Evolutionary conservation across 2,888 invertebrate genomes (phyloP), one percentile per base, ranked within the genome.

Genomic region (Tenthredo amoena): DNA sequence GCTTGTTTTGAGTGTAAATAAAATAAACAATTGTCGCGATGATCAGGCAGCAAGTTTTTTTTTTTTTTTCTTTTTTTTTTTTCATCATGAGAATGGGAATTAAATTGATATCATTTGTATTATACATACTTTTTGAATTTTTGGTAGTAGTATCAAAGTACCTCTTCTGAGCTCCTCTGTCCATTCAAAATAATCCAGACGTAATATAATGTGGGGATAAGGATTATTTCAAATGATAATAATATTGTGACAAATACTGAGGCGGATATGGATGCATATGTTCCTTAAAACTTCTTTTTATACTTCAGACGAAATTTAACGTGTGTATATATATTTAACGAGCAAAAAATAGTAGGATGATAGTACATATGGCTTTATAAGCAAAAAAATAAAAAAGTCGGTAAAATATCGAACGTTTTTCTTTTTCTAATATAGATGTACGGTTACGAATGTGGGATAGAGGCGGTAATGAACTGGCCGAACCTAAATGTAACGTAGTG

Each of bases 211-310:
- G n/a, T n/a, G 2, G 18, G 10, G n/a, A 68, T 34, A 68, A 68
- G 15, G 0, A 15, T 34, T 34, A 34, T 18, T 34, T 15, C 15
- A 34, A 34, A 15, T 34, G 34, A 68, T 34, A 34, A 68, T 68
- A 68, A 68, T 68, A 68, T 34, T 34, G 15, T 34, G 4, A 68
- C 15, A 34, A 68, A 26, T 68, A 18, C 34, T 15, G 18, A 68
- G 34, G 34, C 68, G 68, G 68, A 68, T 68, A 68, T 68, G 68
- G 34, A 68, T 68, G 18, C 68, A 68, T 68, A 68, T 68, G 68
- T 68, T 68, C 68, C 18, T 31, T 7, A 31, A 68, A 62, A 68
- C 15, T 12, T 68, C 34, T 31, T 15, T 2, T 43, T 62, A 68
- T 18, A 68, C 1, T 68, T 31, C 7, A 68, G 6, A 21, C 68